These are phyloP conservation scores for Henicopernis longicauda DNA, from an alignment of 2,113 vertebrate species.

Conservation along the genomic window DNA sequence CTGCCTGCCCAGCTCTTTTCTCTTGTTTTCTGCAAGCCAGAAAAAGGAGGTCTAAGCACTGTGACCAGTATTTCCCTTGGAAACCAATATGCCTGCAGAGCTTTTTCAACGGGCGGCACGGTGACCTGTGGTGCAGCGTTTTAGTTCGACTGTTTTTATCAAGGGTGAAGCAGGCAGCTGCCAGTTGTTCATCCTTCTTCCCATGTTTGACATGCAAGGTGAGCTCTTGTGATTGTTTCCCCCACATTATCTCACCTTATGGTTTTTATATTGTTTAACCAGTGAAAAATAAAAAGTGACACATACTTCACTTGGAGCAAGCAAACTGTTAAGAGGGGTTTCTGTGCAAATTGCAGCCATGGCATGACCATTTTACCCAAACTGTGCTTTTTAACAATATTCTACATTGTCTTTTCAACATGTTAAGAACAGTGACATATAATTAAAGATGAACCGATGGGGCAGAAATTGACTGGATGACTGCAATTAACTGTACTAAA, in stretches of 20 bases:
- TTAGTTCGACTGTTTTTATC: fast-evolving
- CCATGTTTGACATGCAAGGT: background rate
- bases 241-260: background rate
- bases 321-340: background rate
- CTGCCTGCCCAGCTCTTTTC: background rate
- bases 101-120: fast-evolving
- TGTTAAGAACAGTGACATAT: background rate
- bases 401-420: background rate
- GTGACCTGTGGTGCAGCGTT: fast-evolving
- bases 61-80: background rate
- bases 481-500: background rate
- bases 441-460: background rate
- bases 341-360: background rate
- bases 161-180: background rate
- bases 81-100: background rate
- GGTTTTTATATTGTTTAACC: background rate
- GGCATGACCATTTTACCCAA: background rate
- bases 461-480: background rate
- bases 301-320: background rate
- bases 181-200: background rate
- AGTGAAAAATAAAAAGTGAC: background rate
- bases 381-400: background rate
- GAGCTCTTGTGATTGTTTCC: background rate
- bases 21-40: background rate
- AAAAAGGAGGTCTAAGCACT: background rate